Conservation (phyloP, 2,113 vertebrate genomes). For the Prunella fulvescens region DNA sequence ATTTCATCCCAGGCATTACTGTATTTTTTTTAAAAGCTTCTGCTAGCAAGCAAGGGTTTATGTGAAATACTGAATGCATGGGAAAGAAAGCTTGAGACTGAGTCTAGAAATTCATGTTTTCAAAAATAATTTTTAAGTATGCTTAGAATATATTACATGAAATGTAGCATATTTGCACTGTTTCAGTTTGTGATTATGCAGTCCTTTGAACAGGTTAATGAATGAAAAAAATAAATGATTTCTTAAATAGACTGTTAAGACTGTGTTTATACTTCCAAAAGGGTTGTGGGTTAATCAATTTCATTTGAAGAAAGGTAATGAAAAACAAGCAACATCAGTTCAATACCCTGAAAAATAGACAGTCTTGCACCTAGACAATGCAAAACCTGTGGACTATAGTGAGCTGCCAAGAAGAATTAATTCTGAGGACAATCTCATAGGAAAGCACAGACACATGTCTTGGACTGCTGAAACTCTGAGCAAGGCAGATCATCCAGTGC, state of each 20-base stretch:
- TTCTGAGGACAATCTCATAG: not conserved
- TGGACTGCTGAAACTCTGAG: not conserved
- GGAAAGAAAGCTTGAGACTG: not conserved
- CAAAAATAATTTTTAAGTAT: not conserved
- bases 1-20: not conserved
- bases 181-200: not conserved
- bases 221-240: not conserved
- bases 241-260: not conserved
- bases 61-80: not conserved
- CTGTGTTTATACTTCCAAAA: not conserved
- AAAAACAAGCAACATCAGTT: not conserved
- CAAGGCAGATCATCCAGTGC: not conserved
- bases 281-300: not conserved
- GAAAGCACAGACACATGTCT: not conserved
- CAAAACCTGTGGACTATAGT: not conserved
- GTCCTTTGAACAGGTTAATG: not conserved
- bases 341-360: not conserved
- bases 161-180: not conserved
- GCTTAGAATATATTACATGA: not conserved
- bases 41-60: not conserved
- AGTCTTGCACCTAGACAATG: not conserved
- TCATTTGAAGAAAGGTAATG: not conserved
- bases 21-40: not conserved
- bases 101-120: not conserved
- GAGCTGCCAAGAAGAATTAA: not conserved